Conservation (phyloP, 1,140 invertebrate genomes). For the Aleiodes sp. region DNA sequence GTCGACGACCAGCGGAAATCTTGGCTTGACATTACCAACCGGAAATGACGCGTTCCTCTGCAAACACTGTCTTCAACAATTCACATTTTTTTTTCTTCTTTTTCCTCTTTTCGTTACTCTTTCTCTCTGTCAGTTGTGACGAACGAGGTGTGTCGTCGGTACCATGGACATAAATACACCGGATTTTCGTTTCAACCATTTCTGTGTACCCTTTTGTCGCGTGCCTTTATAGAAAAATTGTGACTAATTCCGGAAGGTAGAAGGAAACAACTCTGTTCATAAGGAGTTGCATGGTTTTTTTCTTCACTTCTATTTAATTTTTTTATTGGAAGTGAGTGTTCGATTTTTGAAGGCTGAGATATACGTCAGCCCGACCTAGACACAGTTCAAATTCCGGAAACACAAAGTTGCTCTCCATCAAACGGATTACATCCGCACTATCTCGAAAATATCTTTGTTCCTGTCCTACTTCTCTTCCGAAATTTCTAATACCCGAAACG, state of each 20-base stretch:
- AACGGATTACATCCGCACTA: background rate
- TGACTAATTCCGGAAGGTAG: conserved; percentile 8
- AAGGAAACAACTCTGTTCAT: background rate
- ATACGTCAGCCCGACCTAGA: conserved; percentile 38
- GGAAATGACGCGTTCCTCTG: conserved; percentile 60
- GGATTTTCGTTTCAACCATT: conserved; percentile 29
- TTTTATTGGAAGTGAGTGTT: background rate
- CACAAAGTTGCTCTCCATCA: too few relatives aligned
- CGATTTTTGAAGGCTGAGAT: background rate
- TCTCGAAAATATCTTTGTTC: conserved; percentile 47
- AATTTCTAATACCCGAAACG: conserved; percentile 24
- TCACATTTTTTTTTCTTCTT: conserved; percentile 48
- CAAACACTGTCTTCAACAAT: conserved; percentile 49
- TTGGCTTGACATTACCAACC: conserved; percentile 64
- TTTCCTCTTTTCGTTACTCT: conserved; percentile 19
- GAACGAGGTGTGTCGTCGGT: conserved; percentile 60
- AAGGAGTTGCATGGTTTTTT: background rate
- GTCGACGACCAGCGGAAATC: conserved; percentile 56
- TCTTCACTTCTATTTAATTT: background rate
- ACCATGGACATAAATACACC: conserved; percentile 29
- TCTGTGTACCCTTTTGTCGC: conserved; percentile 36
- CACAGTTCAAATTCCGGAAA: conserved; percentile 39
- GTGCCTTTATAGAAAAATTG: conserved; percentile 19
- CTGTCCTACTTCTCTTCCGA: conserved; percentile 41
- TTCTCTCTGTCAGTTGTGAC: conserved; percentile 42